phyloP scores from a whole-genome alignment of 2,113 vertebrate species.

The Drymodes brunneopygia region DNA sequence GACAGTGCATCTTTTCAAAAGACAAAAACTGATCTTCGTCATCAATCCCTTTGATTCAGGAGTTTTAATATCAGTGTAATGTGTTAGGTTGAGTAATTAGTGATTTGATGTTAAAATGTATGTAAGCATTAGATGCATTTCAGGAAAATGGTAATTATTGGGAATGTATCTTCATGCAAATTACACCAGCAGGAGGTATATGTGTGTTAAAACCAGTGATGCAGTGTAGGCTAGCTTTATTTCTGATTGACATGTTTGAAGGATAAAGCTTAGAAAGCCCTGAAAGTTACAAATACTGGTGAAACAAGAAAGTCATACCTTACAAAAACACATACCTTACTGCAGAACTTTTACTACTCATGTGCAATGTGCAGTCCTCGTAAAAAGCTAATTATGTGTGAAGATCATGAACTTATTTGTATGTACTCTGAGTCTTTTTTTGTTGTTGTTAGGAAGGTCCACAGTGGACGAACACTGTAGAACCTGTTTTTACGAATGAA shows the following conservation, averaged over 20 bases:
- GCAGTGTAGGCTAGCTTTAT: not conserved
- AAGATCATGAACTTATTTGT: not conserved
- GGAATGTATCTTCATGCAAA: not conserved
- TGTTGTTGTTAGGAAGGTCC: not conserved
- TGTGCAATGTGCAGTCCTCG: not conserved
- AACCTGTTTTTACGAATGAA: not conserved
- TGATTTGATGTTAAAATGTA: not conserved
- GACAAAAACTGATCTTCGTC: not conserved
- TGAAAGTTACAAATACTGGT: not conserved
- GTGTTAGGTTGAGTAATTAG: not conserved
- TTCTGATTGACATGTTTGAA: not conserved
- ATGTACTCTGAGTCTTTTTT: not conserved
- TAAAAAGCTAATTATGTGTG: not conserved
- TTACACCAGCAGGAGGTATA: not conserved
- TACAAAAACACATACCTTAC: not conserved
- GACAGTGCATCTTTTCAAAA: not conserved
- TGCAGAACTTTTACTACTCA: not conserved
- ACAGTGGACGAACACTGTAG: not conserved
- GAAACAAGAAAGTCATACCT: not conserved
- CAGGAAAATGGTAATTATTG: not conserved
- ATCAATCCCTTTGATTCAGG: not conserved
- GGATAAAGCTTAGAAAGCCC: not conserved
- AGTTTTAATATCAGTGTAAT: not conserved
- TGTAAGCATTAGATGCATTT: not conserved
- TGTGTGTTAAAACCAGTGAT: not conserved